phyloP scores from a whole-genome alignment of 2,797 vertebrate genomes.

The Cottoperca gobio region DNA sequence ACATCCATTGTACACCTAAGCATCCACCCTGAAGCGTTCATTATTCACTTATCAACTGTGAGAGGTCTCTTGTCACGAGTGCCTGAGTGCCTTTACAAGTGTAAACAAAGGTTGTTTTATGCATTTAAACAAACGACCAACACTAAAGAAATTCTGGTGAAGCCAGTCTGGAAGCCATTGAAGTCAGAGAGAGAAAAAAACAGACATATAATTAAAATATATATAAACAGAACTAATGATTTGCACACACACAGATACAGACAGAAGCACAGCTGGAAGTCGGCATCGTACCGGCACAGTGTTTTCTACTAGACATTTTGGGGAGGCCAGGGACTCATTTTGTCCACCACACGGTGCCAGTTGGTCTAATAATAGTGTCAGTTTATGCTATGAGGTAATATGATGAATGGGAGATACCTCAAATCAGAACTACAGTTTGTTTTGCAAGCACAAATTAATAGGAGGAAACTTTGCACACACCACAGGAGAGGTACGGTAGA shows the following conservation, averaged over 20 bases:
- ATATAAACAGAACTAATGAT: conserved; percentile 38
- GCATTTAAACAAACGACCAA: conserved; percentile 5
- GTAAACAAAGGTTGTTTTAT: conserved; percentile 8
- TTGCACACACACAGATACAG: conserved; percentile 27
- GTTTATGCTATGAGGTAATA: conserved; percentile 74
- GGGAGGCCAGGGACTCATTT: conserved; percentile 68
- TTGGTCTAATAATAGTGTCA: conserved; percentile 60
- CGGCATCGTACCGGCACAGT: conserved; percentile 22
- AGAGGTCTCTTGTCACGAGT: not conserved
- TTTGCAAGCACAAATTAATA: conserved; percentile 55
- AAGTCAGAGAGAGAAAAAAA: conserved; percentile 5
- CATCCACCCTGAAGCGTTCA: not conserved
- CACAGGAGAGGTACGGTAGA: conserved; percentile 57
- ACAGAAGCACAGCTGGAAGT: conserved; percentile 45
- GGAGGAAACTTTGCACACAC: conserved; percentile 52
- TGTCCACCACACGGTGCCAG: conserved; percentile 59
- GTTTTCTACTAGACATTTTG: conserved; percentile 62
- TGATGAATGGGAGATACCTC: conserved; percentile 71
- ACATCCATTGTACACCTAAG: not conserved
- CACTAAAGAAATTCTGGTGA: not conserved
- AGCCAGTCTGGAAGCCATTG: conserved; percentile 3
- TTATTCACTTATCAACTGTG: not conserved
- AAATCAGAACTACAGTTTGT: conserved; percentile 48
- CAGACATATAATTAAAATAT: conserved; percentile 10
- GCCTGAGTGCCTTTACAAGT: no score